phyloP scores from a whole-genome alignment of 1,140 invertebrate genomes.

The Whitmania pigra region DNA sequence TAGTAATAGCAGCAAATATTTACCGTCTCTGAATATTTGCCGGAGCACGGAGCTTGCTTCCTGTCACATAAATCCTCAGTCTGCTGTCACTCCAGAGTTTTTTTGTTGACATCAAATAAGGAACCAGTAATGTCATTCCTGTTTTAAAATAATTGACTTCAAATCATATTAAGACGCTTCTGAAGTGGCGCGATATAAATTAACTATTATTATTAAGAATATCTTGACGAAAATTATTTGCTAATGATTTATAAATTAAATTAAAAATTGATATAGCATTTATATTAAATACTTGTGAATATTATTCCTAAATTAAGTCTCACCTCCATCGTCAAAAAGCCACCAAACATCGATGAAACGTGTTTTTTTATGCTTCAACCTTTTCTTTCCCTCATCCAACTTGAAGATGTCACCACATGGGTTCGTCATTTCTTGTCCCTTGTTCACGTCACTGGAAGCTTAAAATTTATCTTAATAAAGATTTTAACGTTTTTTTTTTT shows the following conservation, averaged over 20 bases:
- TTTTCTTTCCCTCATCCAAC: constrained; percentile 33
- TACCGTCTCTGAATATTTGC: constrained; percentile 78
- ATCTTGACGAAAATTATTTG: no score
- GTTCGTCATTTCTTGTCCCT: no score
- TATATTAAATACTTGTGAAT: no score
- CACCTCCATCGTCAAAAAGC: constrained; percentile 80
- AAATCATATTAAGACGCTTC: background rate
- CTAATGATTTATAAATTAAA: no score
- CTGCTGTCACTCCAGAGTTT: constrained; percentile 69
- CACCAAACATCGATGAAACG: constrained; percentile 89
- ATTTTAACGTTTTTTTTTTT: no score
- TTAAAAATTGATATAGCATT: no score
- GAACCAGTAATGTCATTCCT: constrained; percentile 76
- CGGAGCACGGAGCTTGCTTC: constrained; percentile 76
- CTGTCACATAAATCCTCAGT: constrained; percentile 78
- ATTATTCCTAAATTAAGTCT: constrained; percentile 14
- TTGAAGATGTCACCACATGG: no score
- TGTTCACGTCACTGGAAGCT: no score
- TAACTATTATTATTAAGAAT: no score
- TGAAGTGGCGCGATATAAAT: no score
- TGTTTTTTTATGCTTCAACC: constrained; percentile 49
- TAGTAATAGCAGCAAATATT: constrained; percentile 32
- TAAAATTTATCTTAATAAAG: no score
- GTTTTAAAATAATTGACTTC: background rate
- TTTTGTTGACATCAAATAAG: constrained; percentile 77